Evolutionary conservation across 2,888 invertebrate species (phyloP).

Genomic region (Diarsia rubi): DNA sequence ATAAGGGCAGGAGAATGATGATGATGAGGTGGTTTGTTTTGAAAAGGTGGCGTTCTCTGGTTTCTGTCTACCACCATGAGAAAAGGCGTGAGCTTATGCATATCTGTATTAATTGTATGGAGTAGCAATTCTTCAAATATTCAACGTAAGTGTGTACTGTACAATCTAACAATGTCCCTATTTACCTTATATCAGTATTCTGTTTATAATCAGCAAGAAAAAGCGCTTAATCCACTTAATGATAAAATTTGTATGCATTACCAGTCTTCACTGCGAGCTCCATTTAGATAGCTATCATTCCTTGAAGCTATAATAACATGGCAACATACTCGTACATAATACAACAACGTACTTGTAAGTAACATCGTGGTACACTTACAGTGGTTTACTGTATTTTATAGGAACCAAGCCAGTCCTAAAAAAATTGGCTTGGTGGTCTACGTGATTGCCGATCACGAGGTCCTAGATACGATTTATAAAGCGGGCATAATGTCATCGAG

Average conservation of each 20-base stretch:
- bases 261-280: slow-evolving; percentile 1
- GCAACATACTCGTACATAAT: background rate
- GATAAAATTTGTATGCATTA: slow-evolving; percentile 59
- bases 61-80: no score
- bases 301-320: slow-evolving; percentile 29
- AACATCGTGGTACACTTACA: background rate
- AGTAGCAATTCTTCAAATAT: background rate
- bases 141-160: background rate
- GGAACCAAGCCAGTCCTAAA: background rate
- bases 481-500: background rate
- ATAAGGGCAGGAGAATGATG: no score
- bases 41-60: no score
- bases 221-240: slow-evolving; percentile 31
- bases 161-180: background rate
- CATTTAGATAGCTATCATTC: slow-evolving; percentile 41
- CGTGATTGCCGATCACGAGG: background rate
- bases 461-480: background rate
- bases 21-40: no score
- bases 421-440: background rate
- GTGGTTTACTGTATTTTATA: no score
- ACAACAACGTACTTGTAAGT: background rate
- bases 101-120: background rate
- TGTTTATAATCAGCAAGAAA: slow-evolving; percentile 3
- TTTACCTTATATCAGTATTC: slow-evolving; percentile 6
- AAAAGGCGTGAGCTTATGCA: no score